Evolutionary conservation across 2,113 vertebrate genomes (phyloP).

Genomic region (Crotalus helleri): DNA sequence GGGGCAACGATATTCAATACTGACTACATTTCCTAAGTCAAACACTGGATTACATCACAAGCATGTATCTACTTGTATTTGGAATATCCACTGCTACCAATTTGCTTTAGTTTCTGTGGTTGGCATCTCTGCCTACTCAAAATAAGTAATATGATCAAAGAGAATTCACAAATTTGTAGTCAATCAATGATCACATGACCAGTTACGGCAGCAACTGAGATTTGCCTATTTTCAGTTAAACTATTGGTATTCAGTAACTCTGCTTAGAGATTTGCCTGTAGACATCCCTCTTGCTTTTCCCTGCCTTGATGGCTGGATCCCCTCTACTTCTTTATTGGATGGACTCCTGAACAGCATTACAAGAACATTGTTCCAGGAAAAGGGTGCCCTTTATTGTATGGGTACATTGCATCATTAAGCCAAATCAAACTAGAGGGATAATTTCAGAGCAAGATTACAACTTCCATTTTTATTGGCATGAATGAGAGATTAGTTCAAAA

Average conservation of each 20-base stretch:
- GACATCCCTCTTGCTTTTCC: neutral
- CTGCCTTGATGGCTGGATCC: neutral
- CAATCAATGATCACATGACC: neutral
- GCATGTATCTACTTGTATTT: neutral
- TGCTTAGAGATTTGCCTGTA: neutral
- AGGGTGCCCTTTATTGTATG: neutral
- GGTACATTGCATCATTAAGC: neutral
- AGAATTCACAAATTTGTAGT: neutral
- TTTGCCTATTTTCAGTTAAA: neutral
- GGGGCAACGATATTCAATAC: neutral
- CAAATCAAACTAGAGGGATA: neutral
- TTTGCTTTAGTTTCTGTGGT: neutral
- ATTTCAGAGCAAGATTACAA: neutral
- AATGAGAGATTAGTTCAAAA: neutral
- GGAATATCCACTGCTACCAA: neutral
- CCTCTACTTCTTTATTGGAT: neutral
- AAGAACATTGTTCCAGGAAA: neutral
- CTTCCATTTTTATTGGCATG: neutral
- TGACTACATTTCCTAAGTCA: neutral
- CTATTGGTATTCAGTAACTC: neutral
- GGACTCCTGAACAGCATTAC: neutral
- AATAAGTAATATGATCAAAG: neutral
- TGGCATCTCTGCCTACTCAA: neutral
- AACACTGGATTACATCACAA: neutral
- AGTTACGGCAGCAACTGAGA: neutral